Percentiles rank a stretch among this genome's conserved stretches.
phyloP scores from a whole-genome alignment of 23 tunicate genomes.

The Trididemnum miniatum region DNA sequence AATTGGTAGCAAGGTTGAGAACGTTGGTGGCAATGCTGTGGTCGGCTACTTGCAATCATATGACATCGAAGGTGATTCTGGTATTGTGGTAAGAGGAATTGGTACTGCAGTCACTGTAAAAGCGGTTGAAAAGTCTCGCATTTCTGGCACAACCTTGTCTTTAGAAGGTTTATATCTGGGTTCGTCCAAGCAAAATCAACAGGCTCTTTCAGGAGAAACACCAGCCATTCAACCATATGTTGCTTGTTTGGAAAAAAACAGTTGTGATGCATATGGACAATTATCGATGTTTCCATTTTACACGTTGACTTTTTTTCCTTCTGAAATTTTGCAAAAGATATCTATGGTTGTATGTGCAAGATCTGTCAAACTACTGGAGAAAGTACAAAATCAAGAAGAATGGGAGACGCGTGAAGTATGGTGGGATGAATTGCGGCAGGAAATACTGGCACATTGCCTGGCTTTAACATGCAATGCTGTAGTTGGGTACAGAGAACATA shows the following conservation, averaged over 20 bases:
- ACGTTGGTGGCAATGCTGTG: conserved; percentile 88
- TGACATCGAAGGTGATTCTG: conserved; percentile 92
- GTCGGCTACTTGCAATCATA: conserved; percentile 73
- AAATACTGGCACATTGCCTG: conserved; percentile 55
- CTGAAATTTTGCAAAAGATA: conserved; percentile 20
- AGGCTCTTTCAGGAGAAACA: too few species aligned
- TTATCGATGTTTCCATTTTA: conserved; percentile 75
- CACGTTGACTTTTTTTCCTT: conserved; percentile 64
- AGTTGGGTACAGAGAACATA: conserved; percentile 68
- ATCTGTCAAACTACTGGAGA: conserved; percentile 83
- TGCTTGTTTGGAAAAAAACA: too few species aligned
- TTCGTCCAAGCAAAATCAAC: too few species aligned
- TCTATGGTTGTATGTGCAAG: conserved; percentile 59
- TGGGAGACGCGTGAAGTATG: conserved; percentile 73
- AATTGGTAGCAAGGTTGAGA: conserved; percentile 83
- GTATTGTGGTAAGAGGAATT: conserved; percentile 81
- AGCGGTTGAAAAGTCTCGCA: not conserved
- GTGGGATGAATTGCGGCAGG: conserved; percentile 88
- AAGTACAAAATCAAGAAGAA: conserved; percentile 84
- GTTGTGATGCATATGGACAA: too few species aligned
- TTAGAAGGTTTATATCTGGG: too few species aligned
- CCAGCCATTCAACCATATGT: too few species aligned
- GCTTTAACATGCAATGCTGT: conserved; percentile 80
- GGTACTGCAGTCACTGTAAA: conserved; percentile 85
- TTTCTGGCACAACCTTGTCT: not conserved